Conservation (phyloP, 2,113 vertebrate genomes). For the Corythornis cristatus region DNA sequence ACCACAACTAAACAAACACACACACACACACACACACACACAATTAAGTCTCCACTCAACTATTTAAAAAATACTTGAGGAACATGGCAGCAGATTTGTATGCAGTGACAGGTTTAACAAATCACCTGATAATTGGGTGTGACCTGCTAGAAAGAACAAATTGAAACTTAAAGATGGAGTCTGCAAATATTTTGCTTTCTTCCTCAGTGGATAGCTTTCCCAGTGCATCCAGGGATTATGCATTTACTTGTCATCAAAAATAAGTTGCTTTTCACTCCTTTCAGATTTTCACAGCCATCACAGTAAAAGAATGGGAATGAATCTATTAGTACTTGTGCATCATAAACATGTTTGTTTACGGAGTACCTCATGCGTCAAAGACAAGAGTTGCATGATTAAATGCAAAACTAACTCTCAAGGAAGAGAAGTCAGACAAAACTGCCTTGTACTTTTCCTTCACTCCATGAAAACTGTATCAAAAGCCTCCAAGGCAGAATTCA, state of each 20-base stretch:
- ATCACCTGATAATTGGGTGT: slow-evolving; percentile 32
- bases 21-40: not conserved
- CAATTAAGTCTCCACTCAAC: not conserved
- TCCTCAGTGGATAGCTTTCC: not conserved
- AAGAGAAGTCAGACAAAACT: not conserved
- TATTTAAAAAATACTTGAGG: not conserved
- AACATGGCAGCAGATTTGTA: slow-evolving; percentile 5
- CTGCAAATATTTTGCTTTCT: slow-evolving; percentile 12
- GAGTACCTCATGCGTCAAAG: not conserved
- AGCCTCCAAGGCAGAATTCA: not conserved
- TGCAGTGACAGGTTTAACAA: slow-evolving; percentile 36
- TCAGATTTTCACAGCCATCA: not conserved
- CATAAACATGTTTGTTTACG: not conserved
- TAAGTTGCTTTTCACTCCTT: not conserved
- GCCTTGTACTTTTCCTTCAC: not conserved
- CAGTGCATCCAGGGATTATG: not conserved
- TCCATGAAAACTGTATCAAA: not conserved
- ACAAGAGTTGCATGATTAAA: not conserved
- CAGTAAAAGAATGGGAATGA: not conserved
- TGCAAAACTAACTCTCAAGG: not conserved
- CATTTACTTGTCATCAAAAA: not conserved
- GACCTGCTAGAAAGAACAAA: slow-evolving; percentile 4
- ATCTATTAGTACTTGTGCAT: not conserved
- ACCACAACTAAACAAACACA: too few species aligned
- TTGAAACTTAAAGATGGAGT: slow-evolving; percentile 1